These are phyloP conservation scores for Bellardia bayeri DNA, from an alignment of 2,888 invertebrate genomes.

Conservation along the genomic window DNA sequence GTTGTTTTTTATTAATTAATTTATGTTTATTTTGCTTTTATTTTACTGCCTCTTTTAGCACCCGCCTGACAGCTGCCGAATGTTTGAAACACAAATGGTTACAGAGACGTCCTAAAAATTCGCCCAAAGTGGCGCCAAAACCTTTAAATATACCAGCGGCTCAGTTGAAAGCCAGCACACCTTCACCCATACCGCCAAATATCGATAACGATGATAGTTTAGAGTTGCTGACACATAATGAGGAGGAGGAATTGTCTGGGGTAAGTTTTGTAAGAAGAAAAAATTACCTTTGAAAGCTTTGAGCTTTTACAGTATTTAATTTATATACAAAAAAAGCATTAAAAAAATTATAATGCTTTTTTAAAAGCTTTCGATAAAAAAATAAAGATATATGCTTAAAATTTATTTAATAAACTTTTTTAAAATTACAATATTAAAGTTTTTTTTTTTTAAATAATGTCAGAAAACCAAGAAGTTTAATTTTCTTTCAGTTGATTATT, in stretches of 20 bases:
- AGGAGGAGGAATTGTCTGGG: constrained; percentile 53
- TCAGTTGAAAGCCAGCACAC: constrained; percentile 81
- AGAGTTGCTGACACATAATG: constrained; percentile 34
- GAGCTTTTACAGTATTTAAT: too few relatives aligned
- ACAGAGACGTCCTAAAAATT: constrained; percentile 85
- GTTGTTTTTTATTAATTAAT: constrained; percentile 11
- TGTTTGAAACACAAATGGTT: constrained; percentile 96
- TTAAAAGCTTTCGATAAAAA: too few relatives aligned
- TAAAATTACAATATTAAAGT: too few relatives aligned
- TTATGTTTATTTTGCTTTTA: constrained; percentile 22
- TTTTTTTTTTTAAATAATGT: too few relatives aligned
- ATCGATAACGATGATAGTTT: constrained; percentile 57
- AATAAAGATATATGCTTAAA: too few relatives aligned
- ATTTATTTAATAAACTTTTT: too few relatives aligned
- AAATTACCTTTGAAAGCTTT: not conserved
- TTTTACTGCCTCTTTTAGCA: constrained; percentile 85
- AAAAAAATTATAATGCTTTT: too few relatives aligned
- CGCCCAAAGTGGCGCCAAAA: constrained; percentile 79
- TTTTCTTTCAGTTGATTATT: too few relatives aligned
- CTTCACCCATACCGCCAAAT: constrained; percentile 78
- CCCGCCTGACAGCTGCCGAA: constrained; percentile 92
- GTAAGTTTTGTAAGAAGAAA: constrained; percentile 38
- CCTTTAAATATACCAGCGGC: constrained; percentile 79
- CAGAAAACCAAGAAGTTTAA: too few relatives aligned
- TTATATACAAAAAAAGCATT: too few relatives aligned